Base-by-base conservation (phyloP, 1,140 invertebrate genomes). In the Coelopa frigida region DNA sequence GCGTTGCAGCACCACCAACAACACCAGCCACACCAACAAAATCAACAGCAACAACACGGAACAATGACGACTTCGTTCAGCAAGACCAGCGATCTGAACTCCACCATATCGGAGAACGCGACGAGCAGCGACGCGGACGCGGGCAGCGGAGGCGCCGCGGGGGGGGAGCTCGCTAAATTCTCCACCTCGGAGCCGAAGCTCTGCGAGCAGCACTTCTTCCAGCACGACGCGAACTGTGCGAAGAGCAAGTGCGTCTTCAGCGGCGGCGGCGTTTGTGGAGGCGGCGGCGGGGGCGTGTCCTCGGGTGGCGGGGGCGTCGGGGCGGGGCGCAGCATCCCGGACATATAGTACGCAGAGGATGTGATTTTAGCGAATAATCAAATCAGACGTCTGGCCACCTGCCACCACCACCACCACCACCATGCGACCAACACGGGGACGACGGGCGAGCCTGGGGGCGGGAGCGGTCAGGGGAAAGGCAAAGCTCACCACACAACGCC, bases 301-400 rank as follows among this genome's bases (percentile, higher is more conserved):
- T 24, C 14, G 14, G 26, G 15, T 38, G 29, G 26, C 38, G 14
- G 18, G 24, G 39, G 26, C 18, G 11, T 38, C 21, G 29, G 6
- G 38, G 52, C 11, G 51, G 50, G 45, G 7, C 59, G 59, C 15
- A 67, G 54, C 18, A 59, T 68, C 48, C 64, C 64, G 56, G 64
- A 68, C 45, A 68, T 68, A 59, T 68, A 68, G 64, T 68, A 68
- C 59, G 64, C 64, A 53, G 64, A 68, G 59, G 59, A 68, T 50
- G 63, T 68, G 49, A 67, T 68, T 51, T 49, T 64, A 47, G 61
- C 57, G 50, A 66, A 63, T 33, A 63, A 51, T 35, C 63, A 63
- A 44, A 59, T 52, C 54, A 23, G 53, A 56, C 3, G 53, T 54
- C 46, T 49, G 12, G 18, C 45, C 38, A 62, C 56, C 35, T 62